Conservation (phyloP, 1,140 invertebrate genomes). For the Goniozus legneri region DNA sequence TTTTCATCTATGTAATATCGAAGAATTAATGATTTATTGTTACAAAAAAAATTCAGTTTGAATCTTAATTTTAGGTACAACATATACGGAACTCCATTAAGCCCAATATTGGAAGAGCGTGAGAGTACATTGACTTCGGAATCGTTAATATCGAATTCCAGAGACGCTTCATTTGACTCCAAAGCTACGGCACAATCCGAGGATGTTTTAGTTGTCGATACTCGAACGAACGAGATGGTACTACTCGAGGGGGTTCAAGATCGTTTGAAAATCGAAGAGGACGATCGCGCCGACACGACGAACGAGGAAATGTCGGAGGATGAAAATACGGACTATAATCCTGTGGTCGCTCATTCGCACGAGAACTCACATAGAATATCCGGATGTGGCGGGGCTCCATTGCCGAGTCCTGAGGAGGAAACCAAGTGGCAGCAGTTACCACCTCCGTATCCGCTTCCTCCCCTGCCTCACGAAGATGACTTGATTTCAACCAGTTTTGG, state of each 20-base stretch:
- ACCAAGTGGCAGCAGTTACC: conserved; percentile 47
- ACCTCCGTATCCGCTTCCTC: conserved; percentile 37
- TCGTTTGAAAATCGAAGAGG: conserved; percentile 17
- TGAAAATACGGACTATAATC: conserved; percentile 36
- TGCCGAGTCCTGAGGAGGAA: conserved; percentile 52
- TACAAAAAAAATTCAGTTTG: neutral
- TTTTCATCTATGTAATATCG: neutral
- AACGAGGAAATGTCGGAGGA: conserved; percentile 40
- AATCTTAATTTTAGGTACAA: conserved; percentile 49
- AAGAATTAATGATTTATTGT: neutral
- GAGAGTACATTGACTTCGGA: conserved; percentile 47
- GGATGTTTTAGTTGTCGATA: conserved; percentile 58
- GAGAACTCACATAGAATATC: conserved; percentile 27
- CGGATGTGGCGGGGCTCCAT: conserved; percentile 32
- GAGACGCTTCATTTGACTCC: conserved; percentile 40
- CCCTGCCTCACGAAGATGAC: conserved; percentile 41
- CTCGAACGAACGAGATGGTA: conserved; percentile 55
- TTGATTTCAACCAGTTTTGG: conserved; percentile 51
- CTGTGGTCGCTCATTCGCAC: conserved; percentile 20
- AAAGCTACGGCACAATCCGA: conserved; percentile 45
- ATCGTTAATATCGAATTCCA: conserved; percentile 40
- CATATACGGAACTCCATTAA: conserved; percentile 58
- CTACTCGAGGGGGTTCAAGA: conserved; percentile 46
- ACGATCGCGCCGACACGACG: conserved; percentile 31
- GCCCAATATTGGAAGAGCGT: conserved; percentile 64